phyloP scores from a whole-genome alignment of 1,140 invertebrate species.

The Frieseomelitta varia region DNA sequence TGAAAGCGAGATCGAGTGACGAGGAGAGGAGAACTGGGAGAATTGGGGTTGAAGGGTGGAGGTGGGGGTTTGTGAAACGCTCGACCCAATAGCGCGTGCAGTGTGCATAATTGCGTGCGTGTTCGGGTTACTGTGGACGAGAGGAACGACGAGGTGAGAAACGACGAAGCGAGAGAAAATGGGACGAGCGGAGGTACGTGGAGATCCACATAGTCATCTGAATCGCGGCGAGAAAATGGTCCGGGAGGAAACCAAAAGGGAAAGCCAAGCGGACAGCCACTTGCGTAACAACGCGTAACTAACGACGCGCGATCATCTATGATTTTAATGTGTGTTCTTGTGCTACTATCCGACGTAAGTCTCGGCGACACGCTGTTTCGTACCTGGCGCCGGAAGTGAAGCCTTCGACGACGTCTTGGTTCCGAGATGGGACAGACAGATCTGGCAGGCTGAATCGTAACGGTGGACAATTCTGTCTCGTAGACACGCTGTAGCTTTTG shows the following conservation, averaged over 20 bases:
- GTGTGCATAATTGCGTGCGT: not conserved
- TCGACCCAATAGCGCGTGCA: not conserved
- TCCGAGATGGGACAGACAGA: not conserved
- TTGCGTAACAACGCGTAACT: constrained; percentile 43
- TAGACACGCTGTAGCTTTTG: not conserved
- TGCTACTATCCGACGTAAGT: constrained; percentile 64
- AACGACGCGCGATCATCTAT: constrained; percentile 68
- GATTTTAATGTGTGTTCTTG: constrained; percentile 73
- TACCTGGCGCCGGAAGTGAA: constrained; percentile 48
- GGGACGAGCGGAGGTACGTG: not conserved
- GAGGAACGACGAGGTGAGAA: constrained; percentile 8
- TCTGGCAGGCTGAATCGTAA: not conserved
- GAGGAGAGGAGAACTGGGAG: not conserved
- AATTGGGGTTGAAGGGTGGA: too few relatives aligned
- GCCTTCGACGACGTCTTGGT: constrained; percentile 13
- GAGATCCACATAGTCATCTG: not conserved
- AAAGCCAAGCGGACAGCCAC: constrained; percentile 5
- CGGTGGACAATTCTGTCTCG: not conserved
- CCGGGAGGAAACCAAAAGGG: not conserved
- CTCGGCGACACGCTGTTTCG: constrained; percentile 46
- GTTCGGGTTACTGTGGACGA: not conserved
- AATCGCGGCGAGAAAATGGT: not conserved
- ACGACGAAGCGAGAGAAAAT: too few relatives aligned
- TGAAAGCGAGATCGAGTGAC: not conserved
- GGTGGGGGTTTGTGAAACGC: not conserved